Conservation (phyloP, 2,888 invertebrate species). For the Phoronis australis region DNA sequence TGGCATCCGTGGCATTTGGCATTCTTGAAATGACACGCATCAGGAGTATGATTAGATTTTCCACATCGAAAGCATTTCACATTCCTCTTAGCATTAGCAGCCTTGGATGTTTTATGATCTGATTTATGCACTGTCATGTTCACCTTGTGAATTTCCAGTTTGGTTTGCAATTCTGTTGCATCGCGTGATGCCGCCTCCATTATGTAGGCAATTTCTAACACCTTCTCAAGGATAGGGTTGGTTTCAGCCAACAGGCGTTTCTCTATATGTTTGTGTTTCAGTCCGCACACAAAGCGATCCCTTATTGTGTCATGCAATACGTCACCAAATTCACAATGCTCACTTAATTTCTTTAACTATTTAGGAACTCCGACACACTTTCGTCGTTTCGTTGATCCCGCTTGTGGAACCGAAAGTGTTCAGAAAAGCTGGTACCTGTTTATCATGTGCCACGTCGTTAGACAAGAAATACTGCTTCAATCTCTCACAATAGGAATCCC, state of each 20-base stretch:
- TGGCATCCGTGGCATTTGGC: conserved; percentile 3
- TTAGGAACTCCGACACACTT: conserved; percentile 11
- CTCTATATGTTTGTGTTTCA: conserved; percentile 8
- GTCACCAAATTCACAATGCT: conserved; percentile 12
- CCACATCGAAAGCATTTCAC: no score
- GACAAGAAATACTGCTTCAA: no score
- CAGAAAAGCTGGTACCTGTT: conserved; percentile 13
- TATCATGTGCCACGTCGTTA: conserved; percentile 7
- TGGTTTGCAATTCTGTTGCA: conserved; percentile 11
- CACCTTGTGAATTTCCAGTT: no score
- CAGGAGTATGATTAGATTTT: conserved; percentile 2
- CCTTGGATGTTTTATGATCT: no score
- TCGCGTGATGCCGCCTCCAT: conserved; percentile 14
- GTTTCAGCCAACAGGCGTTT: conserved; percentile 8
- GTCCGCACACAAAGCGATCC: conserved; percentile 17
- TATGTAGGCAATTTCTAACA: conserved; percentile 8
- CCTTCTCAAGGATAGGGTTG: conserved; percentile 5
- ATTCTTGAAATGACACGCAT: conserved; percentile 5
- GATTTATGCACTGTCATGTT: no score
- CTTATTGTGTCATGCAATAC: conserved; percentile 11
- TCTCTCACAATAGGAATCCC: conserved; percentile 13
- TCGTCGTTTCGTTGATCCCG: conserved; percentile 12
- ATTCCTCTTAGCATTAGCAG: no score
- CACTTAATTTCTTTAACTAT: conserved; percentile 10
- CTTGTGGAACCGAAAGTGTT: no score